Evolutionary conservation across 2,113 vertebrate genomes (phyloP).

Genomic region (Heptranchias perlo): DNA sequence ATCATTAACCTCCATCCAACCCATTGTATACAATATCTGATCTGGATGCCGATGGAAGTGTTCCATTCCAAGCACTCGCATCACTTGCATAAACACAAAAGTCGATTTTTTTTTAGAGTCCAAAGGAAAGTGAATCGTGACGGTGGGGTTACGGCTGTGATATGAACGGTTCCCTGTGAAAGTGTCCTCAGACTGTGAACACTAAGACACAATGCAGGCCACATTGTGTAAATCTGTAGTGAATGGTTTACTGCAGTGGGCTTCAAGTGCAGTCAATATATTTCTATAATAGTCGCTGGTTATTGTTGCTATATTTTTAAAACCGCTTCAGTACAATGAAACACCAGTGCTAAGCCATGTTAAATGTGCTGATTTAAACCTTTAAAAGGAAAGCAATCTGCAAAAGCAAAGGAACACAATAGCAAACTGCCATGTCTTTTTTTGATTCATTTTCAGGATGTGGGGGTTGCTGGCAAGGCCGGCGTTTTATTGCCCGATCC

Average conservation of each 20-base stretch:
- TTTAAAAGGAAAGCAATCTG: neutral
- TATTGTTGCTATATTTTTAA: neutral
- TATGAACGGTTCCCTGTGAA: neutral
- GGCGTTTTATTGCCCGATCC: neutral
- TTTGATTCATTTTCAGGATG: neutral
- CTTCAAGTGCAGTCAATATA: neutral
- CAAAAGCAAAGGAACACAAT: neutral
- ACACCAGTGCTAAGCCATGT: neutral
- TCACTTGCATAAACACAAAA: neutral
- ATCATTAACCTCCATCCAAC: neutral
- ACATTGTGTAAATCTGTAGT: neutral
- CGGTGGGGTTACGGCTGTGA: neutral
- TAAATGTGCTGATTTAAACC: too few relatives aligned
- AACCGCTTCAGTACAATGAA: neutral
- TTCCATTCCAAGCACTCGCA: neutral
- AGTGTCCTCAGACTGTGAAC: neutral
- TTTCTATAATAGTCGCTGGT: neutral
- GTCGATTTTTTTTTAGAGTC: neutral
- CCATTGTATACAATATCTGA: neutral
- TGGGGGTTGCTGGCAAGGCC: neutral
- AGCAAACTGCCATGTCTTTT: neutral
- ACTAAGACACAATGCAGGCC: neutral
- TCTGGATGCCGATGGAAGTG: neutral
- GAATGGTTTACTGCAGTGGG: neutral
- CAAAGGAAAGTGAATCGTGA: neutral